phyloP scores from a whole-genome alignment of 2,888 invertebrate species.

The Galerucella pusilla region DNA sequence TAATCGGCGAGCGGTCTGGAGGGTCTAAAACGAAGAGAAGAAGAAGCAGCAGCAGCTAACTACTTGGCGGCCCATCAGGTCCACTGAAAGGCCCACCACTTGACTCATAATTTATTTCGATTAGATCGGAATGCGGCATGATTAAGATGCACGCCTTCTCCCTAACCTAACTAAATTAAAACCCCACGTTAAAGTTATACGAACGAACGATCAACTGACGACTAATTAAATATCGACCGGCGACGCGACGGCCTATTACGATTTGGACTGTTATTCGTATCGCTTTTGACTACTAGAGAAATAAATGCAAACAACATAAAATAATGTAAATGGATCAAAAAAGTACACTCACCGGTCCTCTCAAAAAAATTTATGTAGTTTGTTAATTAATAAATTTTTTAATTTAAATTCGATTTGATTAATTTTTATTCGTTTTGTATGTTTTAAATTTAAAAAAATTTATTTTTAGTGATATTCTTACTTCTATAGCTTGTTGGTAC shows the following conservation, averaged over 20 bases:
- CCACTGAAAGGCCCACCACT: slow-evolving; percentile 38
- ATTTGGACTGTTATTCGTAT: background rate
- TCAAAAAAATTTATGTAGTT: no score
- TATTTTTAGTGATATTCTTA: no score
- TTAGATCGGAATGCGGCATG: slow-evolving; percentile 61
- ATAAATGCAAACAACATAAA: no score
- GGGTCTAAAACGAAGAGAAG: slow-evolving; percentile 30
- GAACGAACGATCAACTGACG: slow-evolving; percentile 50
- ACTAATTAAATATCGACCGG: slow-evolving; percentile 55
- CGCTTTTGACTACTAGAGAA: background rate
- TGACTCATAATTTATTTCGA: slow-evolving; percentile 59
- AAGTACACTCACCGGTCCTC: no score
- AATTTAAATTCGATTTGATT: no score
- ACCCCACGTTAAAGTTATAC: slow-evolving; percentile 50
- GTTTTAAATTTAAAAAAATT: no score
- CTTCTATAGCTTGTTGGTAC: no score
- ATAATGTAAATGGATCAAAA: no score
- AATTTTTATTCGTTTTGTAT: no score
- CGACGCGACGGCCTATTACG: slow-evolving; percentile 9
- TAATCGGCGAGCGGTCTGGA: slow-evolving; percentile 42
- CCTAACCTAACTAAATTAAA: slow-evolving; percentile 58
- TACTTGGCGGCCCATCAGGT: slow-evolving; percentile 36
- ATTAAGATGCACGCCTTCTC: slow-evolving; percentile 57
- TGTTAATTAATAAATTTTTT: no score
- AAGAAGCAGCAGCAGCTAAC: slow-evolving; percentile 34